Conservation (phyloP, 2,888 invertebrate species). For the Coenonympha arcania region DNA sequence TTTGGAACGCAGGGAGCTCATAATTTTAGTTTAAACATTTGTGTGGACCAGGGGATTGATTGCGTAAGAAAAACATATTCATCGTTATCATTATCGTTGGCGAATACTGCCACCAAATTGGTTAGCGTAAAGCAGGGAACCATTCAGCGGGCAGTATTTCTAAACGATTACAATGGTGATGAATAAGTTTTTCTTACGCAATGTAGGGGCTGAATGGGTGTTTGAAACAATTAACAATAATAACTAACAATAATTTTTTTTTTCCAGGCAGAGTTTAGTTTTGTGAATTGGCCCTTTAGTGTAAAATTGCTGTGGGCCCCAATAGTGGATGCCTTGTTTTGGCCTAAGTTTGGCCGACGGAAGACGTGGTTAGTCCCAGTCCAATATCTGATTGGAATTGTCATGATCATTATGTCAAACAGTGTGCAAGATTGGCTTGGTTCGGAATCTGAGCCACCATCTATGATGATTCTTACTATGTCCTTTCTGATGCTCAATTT, state of each 20-base stretch:
- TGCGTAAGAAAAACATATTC: no score
- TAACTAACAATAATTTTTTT: not conserved
- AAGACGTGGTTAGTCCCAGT: constrained; percentile 97
- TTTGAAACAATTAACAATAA: not conserved
- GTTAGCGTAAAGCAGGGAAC: no score
- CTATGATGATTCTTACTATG: constrained; percentile 84
- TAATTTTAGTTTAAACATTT: no score
- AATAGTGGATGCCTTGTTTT: constrained; percentile 94
- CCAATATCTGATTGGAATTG: constrained; percentile 91
- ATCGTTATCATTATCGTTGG: no score
- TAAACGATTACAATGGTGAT: no score
- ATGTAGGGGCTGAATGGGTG: not conserved
- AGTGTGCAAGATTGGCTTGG: constrained; percentile 86
- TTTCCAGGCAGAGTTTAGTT: constrained; percentile 90
- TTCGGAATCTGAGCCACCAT: constrained; percentile 74
- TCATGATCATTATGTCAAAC: constrained; percentile 90
- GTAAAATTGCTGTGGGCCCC: constrained; percentile 98
- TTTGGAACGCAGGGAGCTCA: no score
- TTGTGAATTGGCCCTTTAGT: constrained; percentile 93
- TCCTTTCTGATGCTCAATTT: constrained; percentile 95
- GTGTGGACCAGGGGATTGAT: no score
- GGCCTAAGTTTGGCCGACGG: constrained; percentile 87
- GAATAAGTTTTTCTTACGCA: no score
- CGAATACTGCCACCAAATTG: no score
- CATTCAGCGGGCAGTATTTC: no score